phyloP scores from a whole-genome alignment of 2,888 invertebrate genomes.

The Bedellia somnulentella region DNA sequence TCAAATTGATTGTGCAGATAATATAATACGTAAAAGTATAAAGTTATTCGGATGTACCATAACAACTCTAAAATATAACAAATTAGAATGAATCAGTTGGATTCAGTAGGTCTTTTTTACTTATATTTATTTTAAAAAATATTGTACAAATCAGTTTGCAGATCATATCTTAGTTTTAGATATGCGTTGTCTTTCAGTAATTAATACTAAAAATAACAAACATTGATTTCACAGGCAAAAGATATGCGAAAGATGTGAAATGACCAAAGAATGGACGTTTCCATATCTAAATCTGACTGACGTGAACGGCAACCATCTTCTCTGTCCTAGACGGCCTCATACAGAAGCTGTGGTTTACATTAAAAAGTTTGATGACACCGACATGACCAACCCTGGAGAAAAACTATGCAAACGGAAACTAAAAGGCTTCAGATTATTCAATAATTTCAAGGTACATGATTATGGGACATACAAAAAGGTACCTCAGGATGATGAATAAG shows the following conservation, averaged over 20 bases:
- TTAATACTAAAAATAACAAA: too few species aligned
- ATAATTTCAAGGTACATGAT: neutral
- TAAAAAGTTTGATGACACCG: conserved; percentile 16
- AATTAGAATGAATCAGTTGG: too few species aligned
- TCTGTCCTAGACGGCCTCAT: conserved; percentile 54
- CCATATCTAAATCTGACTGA: conserved; percentile 53
- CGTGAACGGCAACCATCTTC: conserved; percentile 38
- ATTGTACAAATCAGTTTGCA: too few species aligned
- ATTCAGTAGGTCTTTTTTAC: too few species aligned
- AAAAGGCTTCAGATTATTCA: neutral
- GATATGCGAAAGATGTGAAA: conserved; percentile 47
- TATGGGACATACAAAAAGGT: neutral
- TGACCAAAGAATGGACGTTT: conserved; percentile 49
- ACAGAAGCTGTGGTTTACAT: conserved; percentile 37
- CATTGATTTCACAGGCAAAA: too few species aligned
- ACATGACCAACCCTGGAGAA: neutral
- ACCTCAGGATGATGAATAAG: neutral
- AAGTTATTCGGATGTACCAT: too few species aligned
- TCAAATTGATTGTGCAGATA: too few species aligned
- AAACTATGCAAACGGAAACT: neutral
- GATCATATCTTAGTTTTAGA: too few species aligned
- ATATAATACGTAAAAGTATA: too few species aligned
- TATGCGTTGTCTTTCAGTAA: too few species aligned
- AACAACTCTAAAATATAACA: too few species aligned
- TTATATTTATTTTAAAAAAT: too few species aligned